Base-by-base conservation (phyloP, 2,888 invertebrate species). In the Plemyria rubiginata region DNA sequence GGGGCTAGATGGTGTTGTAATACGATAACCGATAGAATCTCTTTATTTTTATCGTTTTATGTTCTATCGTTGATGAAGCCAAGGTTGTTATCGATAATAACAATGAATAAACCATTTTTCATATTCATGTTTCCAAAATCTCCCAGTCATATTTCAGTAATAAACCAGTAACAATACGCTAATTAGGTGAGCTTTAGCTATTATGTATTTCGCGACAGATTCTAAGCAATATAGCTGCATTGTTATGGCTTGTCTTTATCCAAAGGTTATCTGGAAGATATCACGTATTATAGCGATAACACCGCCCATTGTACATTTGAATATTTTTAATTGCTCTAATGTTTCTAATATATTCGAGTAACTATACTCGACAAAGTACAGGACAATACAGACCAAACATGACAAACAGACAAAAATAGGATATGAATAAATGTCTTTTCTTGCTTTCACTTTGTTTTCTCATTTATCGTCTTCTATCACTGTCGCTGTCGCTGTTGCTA, bases 111-210 rank as follows among this genome's bases (percentile, higher is more conserved):
- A 57, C 36, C 45, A 58, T 45, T 58, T 52, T 51, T 52, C 43
- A 12, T 16, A 36, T 32, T 41, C 46, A 36, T 38, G 36, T 32
- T 29, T 9, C 29, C 22, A 49, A 62, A 57, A 56, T 7, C 49
- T 29, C 22, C 43, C 50, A 29, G 54, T 62, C 54, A 58, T 54
- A 54, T 62, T 58, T 56, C 43, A 50, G 62, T 62, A 57, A 57
- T 54, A 60, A 55, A 56, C 64, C 15, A 53, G 55, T 56, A 60
- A 64, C 64, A 57, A 60, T 56, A 60, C 36, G 45, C 64, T 65
- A 60, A 65, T 65, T 57, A 57, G 49, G 38, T 43, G 62, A 46
- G 45, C 40, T 48, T 38, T 2, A 11, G 36, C 1, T 38, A 38
- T 38, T 38, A 11, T 11, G 11, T 38, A 11, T 8, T 9, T 38